Evolutionary conservation across 2,888 invertebrate genomes (phyloP).

Genomic region (Anorthoa munda): DNA sequence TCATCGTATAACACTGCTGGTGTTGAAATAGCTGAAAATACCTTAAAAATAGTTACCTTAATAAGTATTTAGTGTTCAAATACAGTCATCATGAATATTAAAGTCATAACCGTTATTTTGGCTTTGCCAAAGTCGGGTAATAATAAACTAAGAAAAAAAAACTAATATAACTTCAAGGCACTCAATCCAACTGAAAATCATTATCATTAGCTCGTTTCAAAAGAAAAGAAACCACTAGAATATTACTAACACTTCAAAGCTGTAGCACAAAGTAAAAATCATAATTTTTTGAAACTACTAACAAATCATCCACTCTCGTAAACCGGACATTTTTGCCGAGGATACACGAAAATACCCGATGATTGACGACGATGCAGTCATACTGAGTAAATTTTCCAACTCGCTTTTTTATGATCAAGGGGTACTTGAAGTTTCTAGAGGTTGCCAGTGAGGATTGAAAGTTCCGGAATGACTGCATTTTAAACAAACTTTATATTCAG

Average conservation of each 20-base stretch:
- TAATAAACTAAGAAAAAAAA: no score
- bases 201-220: slow-evolving; percentile 2
- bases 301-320: slow-evolving; percentile 48
- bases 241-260: slow-evolving; percentile 39
- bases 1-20: neutral
- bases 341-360: slow-evolving; percentile 43
- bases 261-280: neutral
- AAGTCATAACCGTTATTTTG: no score
- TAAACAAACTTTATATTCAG: neutral
- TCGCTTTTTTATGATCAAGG: slow-evolving; percentile 22
- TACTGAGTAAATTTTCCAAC: slow-evolving; percentile 20
- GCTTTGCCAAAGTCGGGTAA: no score
- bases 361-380: slow-evolving; percentile 45
- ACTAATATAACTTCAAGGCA: neutral
- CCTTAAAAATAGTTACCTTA: no score
- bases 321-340: slow-evolving; percentile 30
- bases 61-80: no score
- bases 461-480: slow-evolving; percentile 4
- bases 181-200: neutral
- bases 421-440: slow-evolving; percentile 14
- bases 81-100: no score
- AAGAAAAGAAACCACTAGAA: slow-evolving; percentile 12
- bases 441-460: slow-evolving; percentile 2
- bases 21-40: neutral
- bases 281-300: slow-evolving; percentile 9